phyloP scores from a whole-genome alignment of 2,797 vertebrate genomes.

The Cynopterus sphinx region DNA sequence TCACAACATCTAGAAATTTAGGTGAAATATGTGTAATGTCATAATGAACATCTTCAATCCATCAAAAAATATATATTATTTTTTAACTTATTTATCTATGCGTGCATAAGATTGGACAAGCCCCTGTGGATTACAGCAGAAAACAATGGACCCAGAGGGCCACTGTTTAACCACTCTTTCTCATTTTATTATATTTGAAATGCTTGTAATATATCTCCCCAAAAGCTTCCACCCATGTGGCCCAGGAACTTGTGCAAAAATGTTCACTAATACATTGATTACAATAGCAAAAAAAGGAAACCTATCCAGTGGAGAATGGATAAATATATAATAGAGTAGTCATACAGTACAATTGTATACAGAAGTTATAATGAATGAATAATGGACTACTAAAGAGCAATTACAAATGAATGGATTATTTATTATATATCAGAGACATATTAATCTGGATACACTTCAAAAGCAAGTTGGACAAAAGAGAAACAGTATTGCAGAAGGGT shows the following conservation, averaged over 20 bases:
- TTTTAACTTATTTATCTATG: neutral
- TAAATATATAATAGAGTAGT: neutral
- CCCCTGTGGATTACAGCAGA: neutral
- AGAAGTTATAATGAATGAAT: neutral
- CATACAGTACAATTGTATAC: neutral
- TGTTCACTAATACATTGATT: neutral
- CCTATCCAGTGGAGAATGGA: neutral
- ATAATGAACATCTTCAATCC: neutral
- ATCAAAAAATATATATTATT: neutral
- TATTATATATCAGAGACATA: neutral
- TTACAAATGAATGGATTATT: neutral
- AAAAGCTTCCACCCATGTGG: neutral
- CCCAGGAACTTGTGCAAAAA: neutral
- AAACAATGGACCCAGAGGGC: neutral
- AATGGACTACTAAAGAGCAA: neutral
- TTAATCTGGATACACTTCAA: neutral
- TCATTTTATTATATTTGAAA: neutral
- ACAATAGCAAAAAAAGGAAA: neutral
- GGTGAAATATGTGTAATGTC: neutral
- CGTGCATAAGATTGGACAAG: neutral
- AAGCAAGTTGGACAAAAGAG: slow-evolving; percentile 1
- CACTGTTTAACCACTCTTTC: neutral
- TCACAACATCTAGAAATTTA: neutral
- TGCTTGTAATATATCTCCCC: neutral
- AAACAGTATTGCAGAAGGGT: neutral